phyloP scores from a whole-genome alignment of 2,797 vertebrate species.

The Pachyuromys duprasi region DNA sequence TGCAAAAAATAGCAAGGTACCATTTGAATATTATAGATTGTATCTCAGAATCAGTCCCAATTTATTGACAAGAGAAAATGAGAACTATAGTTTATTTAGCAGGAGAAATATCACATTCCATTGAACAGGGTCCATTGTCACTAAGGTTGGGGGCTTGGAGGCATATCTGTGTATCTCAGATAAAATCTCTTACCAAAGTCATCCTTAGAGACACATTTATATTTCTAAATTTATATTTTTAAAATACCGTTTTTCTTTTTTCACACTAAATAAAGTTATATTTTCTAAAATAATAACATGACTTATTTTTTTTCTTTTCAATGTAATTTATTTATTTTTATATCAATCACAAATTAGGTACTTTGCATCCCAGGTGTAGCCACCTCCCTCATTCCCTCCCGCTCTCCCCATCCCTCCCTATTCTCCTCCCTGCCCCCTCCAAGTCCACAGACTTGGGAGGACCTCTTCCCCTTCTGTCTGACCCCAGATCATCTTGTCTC shows the following conservation, averaged over 20 bases:
- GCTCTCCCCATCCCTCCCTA: too few relatives aligned
- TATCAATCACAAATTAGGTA: too few relatives aligned
- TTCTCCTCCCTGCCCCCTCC: too few relatives aligned
- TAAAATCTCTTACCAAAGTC: neutral
- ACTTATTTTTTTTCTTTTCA: too few relatives aligned
- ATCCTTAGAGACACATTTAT: neutral
- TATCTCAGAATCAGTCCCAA: neutral
- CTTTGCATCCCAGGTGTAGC: too few relatives aligned
- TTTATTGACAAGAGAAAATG: neutral
- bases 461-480: too few relatives aligned
- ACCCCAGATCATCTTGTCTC: too few relatives aligned
- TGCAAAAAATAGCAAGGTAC: neutral
- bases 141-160: neutral
- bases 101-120: neutral
- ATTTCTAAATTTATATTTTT: neutral
- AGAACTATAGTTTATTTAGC: neutral
- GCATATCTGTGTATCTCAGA: neutral
- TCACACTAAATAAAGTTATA: too few relatives aligned
- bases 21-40: neutral
- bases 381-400: too few relatives aligned
- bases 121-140: neutral
- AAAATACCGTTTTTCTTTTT: neutral
- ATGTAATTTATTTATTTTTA: too few relatives aligned
- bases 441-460: too few relatives aligned
- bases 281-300: too few relatives aligned